These are phyloP conservation scores for Solenodon paradoxus DNA, from an alignment of 2,113 vertebrate genomes.

Conservation along the genomic window DNA sequence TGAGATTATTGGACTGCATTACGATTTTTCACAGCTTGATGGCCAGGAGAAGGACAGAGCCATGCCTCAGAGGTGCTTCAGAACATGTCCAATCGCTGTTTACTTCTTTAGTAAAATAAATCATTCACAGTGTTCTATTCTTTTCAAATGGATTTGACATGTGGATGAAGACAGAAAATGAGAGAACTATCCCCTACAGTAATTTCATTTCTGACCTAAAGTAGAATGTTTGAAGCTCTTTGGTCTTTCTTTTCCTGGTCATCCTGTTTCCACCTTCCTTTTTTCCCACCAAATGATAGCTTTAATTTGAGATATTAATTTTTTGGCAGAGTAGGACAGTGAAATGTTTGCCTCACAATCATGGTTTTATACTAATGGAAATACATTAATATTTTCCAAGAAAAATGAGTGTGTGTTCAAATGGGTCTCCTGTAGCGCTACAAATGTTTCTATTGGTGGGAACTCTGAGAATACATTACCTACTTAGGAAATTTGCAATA, in stretches of 20 bases:
- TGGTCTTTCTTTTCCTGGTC: not conserved
- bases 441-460: not conserved
- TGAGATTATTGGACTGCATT: not conserved
- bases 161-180: not conserved
- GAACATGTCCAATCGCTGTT: not conserved
- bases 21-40: not conserved
- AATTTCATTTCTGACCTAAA: not conserved
- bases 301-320: not conserved
- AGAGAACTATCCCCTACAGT: not conserved
- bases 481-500: not conserved
- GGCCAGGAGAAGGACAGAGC: not conserved
- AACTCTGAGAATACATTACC: not conserved
- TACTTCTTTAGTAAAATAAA: conserved; percentile 21
- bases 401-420: not conserved
- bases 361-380: not conserved
- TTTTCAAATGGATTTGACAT: conserved; percentile 5
- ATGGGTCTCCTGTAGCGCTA: not conserved
- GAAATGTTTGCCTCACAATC: not conserved
- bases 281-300: not conserved
- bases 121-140: not conserved
- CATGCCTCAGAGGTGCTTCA: not conserved
- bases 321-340: not conserved
- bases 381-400: not conserved
- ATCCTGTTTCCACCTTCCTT: not conserved
- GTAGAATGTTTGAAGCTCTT: not conserved